A percentile compares a stretch with the other conserved stretches of the same genome.
phyloP scores from a whole-genome alignment of 2,113 vertebrate genomes.

The Dasyornis broadbenti region DNA sequence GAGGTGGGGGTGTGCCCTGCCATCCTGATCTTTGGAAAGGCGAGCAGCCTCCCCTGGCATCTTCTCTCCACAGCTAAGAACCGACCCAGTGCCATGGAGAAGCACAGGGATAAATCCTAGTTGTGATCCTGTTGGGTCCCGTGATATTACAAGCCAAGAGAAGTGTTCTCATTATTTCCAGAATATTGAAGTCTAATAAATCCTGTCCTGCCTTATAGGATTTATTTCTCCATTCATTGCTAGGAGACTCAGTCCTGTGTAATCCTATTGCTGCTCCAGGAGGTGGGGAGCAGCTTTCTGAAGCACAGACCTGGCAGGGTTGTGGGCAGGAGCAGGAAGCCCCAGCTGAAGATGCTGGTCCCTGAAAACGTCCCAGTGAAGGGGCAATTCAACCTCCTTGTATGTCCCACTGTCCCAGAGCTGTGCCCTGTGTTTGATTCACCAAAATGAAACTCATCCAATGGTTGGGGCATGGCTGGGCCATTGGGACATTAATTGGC shows the following conservation, averaged over 20 bases:
- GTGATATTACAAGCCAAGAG: constrained; percentile 42
- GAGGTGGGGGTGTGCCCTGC: background rate
- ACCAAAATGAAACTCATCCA: fast-evolving
- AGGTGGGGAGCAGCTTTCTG: background rate
- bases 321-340: background rate
- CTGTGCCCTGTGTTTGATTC: background rate
- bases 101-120: background rate
- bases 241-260: constrained; percentile 40
- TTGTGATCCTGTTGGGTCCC: constrained; percentile 47
- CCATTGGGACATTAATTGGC: background rate
- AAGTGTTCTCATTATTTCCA: constrained; percentile 60
- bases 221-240: constrained; percentile 52
- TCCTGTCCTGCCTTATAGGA: constrained; percentile 51
- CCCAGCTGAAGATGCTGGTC: fast-evolving
- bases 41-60: background rate
- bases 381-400: too few relatives aligned
- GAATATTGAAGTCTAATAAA: constrained; percentile 62
- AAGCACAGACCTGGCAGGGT: background rate
- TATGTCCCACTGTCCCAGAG: background rate
- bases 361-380: background rate
- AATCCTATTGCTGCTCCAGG: constrained; percentile 54
- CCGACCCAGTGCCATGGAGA: background rate
- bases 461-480: fast-evolving
- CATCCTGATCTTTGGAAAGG: background rate
- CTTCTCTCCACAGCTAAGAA: background rate